Conservation (phyloP, 2,113 vertebrate species). For the Melospiza georgiana region DNA sequence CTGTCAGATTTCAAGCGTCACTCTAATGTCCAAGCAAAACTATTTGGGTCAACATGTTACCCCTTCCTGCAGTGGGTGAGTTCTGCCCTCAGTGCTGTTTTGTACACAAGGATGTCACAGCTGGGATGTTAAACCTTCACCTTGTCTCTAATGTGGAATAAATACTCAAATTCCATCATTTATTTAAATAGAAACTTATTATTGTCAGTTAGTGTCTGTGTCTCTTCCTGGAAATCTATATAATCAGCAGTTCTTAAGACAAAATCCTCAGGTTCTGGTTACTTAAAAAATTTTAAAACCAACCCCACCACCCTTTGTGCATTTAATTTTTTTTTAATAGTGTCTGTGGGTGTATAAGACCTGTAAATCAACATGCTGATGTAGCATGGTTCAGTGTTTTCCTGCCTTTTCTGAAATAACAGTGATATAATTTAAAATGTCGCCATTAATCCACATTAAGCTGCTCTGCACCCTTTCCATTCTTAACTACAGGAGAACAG, state of each 20-base stretch:
- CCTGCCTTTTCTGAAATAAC: conserved; percentile 10
- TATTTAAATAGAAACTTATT: not conserved
- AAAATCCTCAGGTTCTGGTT: not conserved
- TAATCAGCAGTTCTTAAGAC: not conserved
- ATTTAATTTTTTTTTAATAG: not conserved
- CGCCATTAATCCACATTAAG: conserved; percentile 16
- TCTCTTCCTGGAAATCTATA: not conserved
- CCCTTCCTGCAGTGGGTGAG: not conserved
- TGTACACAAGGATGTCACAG: not conserved
- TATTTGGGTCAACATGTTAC: not conserved
- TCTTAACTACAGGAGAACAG: not conserved
- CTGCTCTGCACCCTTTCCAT: not conserved
- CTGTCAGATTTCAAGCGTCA: not conserved
- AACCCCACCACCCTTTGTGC: not conserved
- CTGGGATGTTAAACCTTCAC: not conserved
- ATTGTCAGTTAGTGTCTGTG: not conserved
- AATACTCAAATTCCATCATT: not conserved
- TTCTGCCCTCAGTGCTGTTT: not conserved
- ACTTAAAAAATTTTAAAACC: not conserved
- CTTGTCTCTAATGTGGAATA: not conserved
- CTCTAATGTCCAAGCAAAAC: not conserved
- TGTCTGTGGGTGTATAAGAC: not conserved
- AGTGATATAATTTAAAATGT: conserved; percentile 17
- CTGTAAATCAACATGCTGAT: not conserved
- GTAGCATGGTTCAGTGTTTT: not conserved